Evolutionary conservation across 1,140 invertebrate genomes (phyloP), one percentile per base, ranked within the genome.

Genomic region (Pogonus chalceus): DNA sequence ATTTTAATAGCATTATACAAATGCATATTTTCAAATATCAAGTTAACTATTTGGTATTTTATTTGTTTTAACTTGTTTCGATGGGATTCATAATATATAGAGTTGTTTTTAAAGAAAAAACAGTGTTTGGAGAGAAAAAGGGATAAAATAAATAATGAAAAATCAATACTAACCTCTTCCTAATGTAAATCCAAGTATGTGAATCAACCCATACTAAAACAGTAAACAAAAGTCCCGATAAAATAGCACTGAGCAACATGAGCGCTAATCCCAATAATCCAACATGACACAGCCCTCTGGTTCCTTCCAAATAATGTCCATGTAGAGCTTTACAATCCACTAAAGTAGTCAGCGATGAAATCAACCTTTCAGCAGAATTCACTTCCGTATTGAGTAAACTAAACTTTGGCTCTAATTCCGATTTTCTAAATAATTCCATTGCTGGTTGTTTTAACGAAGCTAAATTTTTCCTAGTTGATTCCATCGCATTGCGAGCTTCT

Each of bases 171-270:
- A 68, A 88, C 87, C 87, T 88, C 69, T 91, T 92, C 67, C 90
- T 83, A 61, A 95, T 92, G 66, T 95, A 94, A 65, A 96, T 95
- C 92, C 92, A 96, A 0, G 91, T 92, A 64, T 95, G 91, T 18
- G 91, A 95, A 64, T 94, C 91, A 21, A 95, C 83, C 81, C 92
- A 90, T 22, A 96, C 92, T 51, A 96, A 82, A 14, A 92, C 80
- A 0, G 92, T 94, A 67, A 96, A 86, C 56, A 95, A 77, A 46
- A 95, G 78, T 23, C 91, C 92, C 50, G 90, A 86, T 20, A 84
- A 79, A 21, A 88, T 78, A 51, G 89, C 86, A 2, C 91, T 90
- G 35, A 89, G 67, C 26, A 96, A 75, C 80, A 96, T 89, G 39
- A 94, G 81, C 1, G 84, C 76, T 60, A 93, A 66, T 51, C 92